A percentile compares a stretch with the other conserved stretches of the same genome.
Evolutionary conservation across 2,113 vertebrate species (phyloP).

Genomic region (Datnioides undecimradiatus): DNA sequence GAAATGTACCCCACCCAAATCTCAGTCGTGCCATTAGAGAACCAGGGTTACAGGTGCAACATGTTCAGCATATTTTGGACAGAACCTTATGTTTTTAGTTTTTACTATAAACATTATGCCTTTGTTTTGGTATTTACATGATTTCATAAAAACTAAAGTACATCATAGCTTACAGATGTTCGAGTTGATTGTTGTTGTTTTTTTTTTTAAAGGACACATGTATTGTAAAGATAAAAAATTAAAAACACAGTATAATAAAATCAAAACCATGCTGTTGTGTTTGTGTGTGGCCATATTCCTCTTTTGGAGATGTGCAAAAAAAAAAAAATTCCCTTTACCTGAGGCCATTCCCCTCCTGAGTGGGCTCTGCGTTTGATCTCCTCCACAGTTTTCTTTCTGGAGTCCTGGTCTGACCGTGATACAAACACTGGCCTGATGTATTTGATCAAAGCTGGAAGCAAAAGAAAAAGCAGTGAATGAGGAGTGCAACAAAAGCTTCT

Average conservation of each 20-base stretch:
- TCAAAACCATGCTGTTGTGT: background rate
- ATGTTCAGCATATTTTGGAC: background rate
- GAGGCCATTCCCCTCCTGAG: constrained; percentile 93
- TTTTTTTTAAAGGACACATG: no score
- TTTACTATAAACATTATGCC: background rate
- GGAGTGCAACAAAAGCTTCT: background rate
- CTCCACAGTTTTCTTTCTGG: constrained; percentile 95
- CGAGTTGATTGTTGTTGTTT: background rate
- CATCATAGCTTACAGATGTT: background rate
- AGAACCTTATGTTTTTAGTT: background rate
- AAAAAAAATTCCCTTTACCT: constrained; percentile 81
- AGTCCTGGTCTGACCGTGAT: constrained; percentile 95
- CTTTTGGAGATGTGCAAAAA: background rate
- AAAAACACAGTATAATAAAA: no score
- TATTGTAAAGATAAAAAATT: no score
- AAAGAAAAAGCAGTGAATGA: constrained; percentile 2
- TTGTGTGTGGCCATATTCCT: background rate
- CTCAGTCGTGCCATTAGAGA: background rate
- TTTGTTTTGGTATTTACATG: background rate
- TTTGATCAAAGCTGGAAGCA: constrained; percentile 91
- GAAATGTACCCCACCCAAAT: no score
- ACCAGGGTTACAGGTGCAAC: background rate
- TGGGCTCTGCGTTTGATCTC: constrained; percentile 94
- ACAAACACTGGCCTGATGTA: constrained; percentile 97
- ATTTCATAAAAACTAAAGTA: background rate